Conservation (phyloP, 2,797 vertebrate species). For the Tragopan temminckii region DNA sequence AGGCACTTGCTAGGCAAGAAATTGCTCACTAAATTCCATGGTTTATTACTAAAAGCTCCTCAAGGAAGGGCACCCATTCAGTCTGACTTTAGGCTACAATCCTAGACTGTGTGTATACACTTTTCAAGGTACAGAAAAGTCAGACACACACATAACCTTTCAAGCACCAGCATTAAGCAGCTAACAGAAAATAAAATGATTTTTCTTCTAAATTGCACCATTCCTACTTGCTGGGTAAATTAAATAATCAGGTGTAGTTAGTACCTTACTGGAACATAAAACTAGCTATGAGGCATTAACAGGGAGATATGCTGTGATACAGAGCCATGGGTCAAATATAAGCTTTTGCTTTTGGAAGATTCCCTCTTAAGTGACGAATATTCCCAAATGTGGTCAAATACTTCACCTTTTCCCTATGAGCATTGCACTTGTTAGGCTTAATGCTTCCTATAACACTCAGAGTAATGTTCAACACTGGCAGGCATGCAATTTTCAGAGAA, state of each 20-base stretch:
- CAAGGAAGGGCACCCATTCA: background rate
- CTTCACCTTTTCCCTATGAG: background rate
- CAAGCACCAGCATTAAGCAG: background rate
- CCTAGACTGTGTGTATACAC: background rate
- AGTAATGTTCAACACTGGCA: background rate
- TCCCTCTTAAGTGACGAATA: background rate
- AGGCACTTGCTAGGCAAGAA: background rate
- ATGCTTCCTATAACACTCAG: background rate
- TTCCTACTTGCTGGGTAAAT: background rate
- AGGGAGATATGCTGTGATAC: background rate
- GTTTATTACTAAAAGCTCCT: slow-evolving; percentile 13
- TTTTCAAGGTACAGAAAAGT: background rate
- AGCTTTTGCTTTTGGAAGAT: background rate
- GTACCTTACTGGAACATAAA: background rate
- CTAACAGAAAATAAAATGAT: background rate
- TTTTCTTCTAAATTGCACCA: background rate
- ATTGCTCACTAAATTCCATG: background rate
- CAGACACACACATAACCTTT: background rate
- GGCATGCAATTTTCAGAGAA: slow-evolving; percentile 20
- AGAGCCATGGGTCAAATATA: background rate
- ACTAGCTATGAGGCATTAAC: background rate
- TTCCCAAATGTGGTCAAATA: background rate
- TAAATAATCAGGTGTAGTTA: background rate
- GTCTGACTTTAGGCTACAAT: background rate
- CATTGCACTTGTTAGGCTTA: background rate